These are phyloP conservation scores for Tyria jacobaeae DNA, from an alignment of 2,888 invertebrate species.

Conservation along the genomic window DNA sequence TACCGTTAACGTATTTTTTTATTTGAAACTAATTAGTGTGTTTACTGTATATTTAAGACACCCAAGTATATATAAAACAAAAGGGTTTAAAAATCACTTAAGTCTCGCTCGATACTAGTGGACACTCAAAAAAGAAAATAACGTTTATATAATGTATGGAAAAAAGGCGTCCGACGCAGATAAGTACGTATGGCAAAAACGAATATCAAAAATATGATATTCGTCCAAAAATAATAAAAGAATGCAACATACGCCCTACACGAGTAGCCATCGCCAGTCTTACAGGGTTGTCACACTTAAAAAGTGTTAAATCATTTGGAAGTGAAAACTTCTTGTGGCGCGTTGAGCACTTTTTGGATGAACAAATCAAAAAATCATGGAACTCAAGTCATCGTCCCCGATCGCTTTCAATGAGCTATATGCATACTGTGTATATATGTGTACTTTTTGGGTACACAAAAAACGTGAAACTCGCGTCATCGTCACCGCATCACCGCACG, in stretches of 20 bases:
- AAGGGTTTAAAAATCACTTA: slow-evolving; percentile 4
- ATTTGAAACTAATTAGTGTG: background rate
- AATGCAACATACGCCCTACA: slow-evolving; percentile 59
- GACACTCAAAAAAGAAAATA: slow-evolving; percentile 44
- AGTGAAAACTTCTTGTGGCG: too few relatives aligned
- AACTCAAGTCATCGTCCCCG: too few relatives aligned
- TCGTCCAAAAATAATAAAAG: slow-evolving; percentile 63
- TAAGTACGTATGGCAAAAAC: slow-evolving; percentile 71
- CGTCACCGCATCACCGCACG: too few relatives aligned
- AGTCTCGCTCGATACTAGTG: slow-evolving; percentile 13
- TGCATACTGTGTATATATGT: too few relatives aligned
- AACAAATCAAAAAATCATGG: too few relatives aligned
- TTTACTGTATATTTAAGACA: background rate
- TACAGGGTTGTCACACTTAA: slow-evolving; percentile 55
- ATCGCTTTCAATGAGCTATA: too few relatives aligned
- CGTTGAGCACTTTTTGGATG: too few relatives aligned
- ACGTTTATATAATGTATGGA: slow-evolving; percentile 53
- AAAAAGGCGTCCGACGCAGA: slow-evolving; percentile 54
- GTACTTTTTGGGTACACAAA: too few relatives aligned
- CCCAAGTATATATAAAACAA: background rate
- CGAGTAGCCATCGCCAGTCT: slow-evolving; percentile 58
- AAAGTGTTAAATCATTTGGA: background rate
- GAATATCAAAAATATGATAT: slow-evolving; percentile 67
- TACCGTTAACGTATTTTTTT: too few relatives aligned
- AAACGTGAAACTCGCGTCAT: too few relatives aligned